Evolutionary conservation across 2,888 invertebrate genomes (phyloP).

Genomic region (Heteromyza rotundicornis): DNA sequence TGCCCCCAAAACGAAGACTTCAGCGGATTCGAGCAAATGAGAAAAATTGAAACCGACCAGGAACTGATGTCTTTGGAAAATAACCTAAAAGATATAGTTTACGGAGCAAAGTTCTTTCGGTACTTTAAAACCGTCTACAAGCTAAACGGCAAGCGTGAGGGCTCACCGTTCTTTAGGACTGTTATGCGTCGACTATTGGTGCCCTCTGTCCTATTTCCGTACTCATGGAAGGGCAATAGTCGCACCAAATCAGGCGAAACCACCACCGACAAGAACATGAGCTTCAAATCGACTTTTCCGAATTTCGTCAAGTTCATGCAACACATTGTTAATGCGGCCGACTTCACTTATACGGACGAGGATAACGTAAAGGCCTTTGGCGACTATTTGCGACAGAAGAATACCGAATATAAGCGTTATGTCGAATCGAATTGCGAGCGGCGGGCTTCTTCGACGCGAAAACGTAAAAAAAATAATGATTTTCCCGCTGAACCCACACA

Average conservation of each 20-base stretch:
- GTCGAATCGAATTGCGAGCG: not conserved
- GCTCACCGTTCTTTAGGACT: not conserved
- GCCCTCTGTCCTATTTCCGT: not conserved
- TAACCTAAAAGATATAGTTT: not conserved
- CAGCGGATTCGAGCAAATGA: no score
- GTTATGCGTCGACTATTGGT: not conserved
- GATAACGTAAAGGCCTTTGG: not conserved
- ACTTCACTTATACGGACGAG: not conserved
- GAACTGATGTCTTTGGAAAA: not conserved
- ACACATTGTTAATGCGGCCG: not conserved
- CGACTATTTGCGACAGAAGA: not conserved
- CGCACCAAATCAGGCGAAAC: not conserved
- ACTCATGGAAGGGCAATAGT: conserved; percentile 1
- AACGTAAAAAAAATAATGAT: not conserved
- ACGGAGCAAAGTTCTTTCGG: not conserved
- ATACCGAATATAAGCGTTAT: not conserved
- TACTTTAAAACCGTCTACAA: not conserved
- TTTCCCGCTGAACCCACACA: not conserved
- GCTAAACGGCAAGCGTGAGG: not conserved
- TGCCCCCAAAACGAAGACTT: no score
- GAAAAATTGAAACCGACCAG: not conserved
- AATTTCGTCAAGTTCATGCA: not conserved
- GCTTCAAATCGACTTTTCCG: not conserved
- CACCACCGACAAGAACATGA: not conserved
- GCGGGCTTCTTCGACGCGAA: not conserved